Conservation (phyloP, 2,113 vertebrate species). For the Microcebus tavaratra region DNA sequence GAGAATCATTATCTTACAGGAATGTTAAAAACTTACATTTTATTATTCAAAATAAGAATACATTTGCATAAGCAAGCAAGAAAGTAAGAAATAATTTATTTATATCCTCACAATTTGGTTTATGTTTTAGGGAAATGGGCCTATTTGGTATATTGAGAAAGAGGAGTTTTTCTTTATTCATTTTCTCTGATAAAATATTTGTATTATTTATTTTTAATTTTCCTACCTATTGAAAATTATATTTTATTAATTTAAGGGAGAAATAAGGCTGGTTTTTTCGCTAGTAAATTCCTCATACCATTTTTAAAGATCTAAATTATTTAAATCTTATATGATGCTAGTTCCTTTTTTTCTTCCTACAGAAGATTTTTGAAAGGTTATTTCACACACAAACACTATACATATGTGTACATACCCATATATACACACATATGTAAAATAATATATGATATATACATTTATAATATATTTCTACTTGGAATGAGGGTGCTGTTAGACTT, state of each 20-base stretch:
- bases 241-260: neutral
- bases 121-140: neutral
- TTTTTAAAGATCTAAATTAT: neutral
- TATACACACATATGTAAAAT: too few relatives aligned
- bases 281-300: neutral
- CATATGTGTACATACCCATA: neutral
- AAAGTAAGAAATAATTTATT: neutral
- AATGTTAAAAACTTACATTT: neutral
- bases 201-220: neutral
- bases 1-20: neutral
- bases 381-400: neutral
- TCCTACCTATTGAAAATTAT: neutral
- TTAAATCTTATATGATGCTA: neutral
- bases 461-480: neutral
- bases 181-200: neutral
- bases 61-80: neutral
- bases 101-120: neutral
- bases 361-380: neutral
- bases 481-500: neutral
- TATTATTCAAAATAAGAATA: neutral
- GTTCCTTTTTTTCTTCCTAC: neutral
- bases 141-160: neutral
- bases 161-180: neutral
- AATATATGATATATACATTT: neutral
- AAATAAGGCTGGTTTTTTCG: neutral